Evolutionary conservation across 2,113 vertebrate species (phyloP), one percentile per base, ranked within the genome.

Genomic region (Gadus chalcogrammus): DNA sequence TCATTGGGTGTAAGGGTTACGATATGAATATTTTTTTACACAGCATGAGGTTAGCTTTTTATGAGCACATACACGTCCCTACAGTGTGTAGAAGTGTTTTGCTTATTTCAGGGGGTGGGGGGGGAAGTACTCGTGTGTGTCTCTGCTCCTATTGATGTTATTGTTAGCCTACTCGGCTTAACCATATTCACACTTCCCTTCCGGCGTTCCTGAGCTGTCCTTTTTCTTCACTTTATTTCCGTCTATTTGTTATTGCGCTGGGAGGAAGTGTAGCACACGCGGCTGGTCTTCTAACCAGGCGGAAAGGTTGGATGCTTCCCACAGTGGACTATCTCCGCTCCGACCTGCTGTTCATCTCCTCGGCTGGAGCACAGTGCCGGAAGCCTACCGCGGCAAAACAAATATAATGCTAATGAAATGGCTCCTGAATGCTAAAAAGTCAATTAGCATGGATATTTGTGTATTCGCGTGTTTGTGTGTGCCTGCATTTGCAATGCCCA

Each of bases 351-450:
- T 56, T 24, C 8, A 13, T 48, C 35, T 61, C 18, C 67, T 22
- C 55, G 22, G 69, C 53, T 70, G 48, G 20, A n/a, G 65, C 48
- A n/a, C 73, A 18, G 58, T 65, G 67, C 38, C 38, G 22, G 61
- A 65, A 65, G 38, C 60, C 48, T 56, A 62, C 66, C 71, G 53
- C 64, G 62, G 65, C 28, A 70, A 73, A 72, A 73, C 42, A 48
- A 9, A 48, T 11, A 9, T 48, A 79, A 69, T 67, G 64, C 78
- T 73, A 81, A 84, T 79, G 66, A 69, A 70, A 71, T 73, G 67
- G 56, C 71, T 67, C 67, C 64, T 71, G 81, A 83, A 85, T 87
- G 73, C 80, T 83, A 84, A 87, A 72, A 88, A 84, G 79, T 86
- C 66, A 84, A 78, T 81, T 82, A 87, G 70, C 76, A 70, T 81